Evolutionary conservation across 2,888 invertebrate genomes (phyloP), one percentile per base, ranked within the genome.

Genomic region (Oxytorus armatus): DNA sequence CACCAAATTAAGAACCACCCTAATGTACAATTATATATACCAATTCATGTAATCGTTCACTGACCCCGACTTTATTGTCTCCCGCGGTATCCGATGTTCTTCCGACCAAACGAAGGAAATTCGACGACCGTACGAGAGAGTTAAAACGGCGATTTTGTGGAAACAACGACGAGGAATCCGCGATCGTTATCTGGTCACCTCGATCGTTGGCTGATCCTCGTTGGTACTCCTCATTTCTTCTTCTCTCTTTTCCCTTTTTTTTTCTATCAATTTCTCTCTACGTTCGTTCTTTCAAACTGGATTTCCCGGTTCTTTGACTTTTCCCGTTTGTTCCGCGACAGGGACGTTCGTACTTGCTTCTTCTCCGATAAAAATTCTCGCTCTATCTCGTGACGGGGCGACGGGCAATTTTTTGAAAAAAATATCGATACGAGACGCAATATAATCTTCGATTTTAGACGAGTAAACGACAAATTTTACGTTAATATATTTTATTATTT

Each of bases 151-250:
- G 57, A 49, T 36, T 25, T 78, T 68, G 66, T 79, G 79, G 79
- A 81, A 75, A 73, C 66, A 76, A 72, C 29, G 44, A 68, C 66
- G 61, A 69, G 57, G 61, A 80, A 77, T 75, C 66, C 51, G 61
- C 51, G 70, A 77, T 74, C 68, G 81, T 74, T 82, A 83, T 81
- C 82, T 80, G 66, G 77, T 68, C 74, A 82, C 55, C 72, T 63
- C 78, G 74, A 83, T 79, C 78, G 42, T 53, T 16, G 72, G 77
- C 75, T 79, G 74, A 77, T 80, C 59, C 72, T 53, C 77, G 39
- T 36, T 82, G 59, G 49, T 79, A 49, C 66, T 72, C 72, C 74
- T 78, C 77, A 77, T 80, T 49, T 49, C 72, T 57, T 10, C 16
- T 68, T 23, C 44, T 49, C 51, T 10, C 33, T 14, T 39, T 23